phyloP scores from a whole-genome alignment of 2,888 invertebrate genomes.

The Listrodromus nycthemerus region DNA sequence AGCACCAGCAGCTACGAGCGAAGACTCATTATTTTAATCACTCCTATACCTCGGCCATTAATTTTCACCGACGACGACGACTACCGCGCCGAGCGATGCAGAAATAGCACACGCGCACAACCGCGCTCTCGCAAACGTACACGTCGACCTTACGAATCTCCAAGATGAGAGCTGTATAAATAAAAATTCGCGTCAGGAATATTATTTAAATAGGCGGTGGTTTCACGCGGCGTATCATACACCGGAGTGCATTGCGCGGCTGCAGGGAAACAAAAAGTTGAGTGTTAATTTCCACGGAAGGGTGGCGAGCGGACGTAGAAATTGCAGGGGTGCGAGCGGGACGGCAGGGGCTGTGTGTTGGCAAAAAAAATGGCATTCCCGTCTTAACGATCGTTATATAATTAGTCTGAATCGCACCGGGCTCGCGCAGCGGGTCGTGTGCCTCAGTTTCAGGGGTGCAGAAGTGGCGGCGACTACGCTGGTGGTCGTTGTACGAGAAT shows the following conservation, averaged over 20 bases:
- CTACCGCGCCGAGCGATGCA: conserved; percentile 54
- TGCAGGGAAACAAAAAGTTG: conserved; percentile 40
- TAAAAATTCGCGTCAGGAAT: conserved; percentile 59
- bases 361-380: conserved; percentile 42
- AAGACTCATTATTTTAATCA: conserved; percentile 68
- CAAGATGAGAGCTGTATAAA: conserved; percentile 50
- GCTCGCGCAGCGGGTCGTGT: conserved; percentile 75
- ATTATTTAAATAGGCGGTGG: conserved; percentile 49
- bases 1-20: conserved; percentile 49
- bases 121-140: conserved; percentile 25
- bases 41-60: conserved; percentile 63
- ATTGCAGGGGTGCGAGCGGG: conserved; percentile 26
- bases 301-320: conserved; percentile 26
- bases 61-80: conserved; percentile 62
- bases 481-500: not conserved
- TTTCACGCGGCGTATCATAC: conserved; percentile 45
- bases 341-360: conserved; percentile 17
- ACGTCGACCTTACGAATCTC: conserved; percentile 54
- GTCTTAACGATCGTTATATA: conserved; percentile 78
- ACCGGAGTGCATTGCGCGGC: conserved; percentile 16
- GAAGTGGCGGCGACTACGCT: conserved; percentile 3
- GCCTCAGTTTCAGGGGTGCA: conserved; percentile 63
- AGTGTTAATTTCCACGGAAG: conserved; percentile 58
- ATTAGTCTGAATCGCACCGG: conserved; percentile 79
- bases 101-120: conserved; percentile 52